Evolutionary conservation across 2,797 vertebrate species (phyloP).

Genomic region (Crypturellus tataupa): DNA sequence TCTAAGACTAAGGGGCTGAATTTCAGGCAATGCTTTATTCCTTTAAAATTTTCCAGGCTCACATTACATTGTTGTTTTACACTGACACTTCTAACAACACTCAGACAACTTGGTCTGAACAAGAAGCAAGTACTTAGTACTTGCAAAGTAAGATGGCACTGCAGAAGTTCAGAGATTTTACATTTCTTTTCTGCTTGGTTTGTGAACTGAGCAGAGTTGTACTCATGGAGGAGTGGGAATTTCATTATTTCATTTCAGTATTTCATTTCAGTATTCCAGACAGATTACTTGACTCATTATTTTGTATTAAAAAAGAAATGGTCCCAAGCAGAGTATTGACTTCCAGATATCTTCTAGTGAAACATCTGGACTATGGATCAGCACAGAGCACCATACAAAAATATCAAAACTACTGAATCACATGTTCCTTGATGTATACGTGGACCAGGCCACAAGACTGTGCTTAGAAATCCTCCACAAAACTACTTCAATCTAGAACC

Average conservation of each 20-base stretch:
- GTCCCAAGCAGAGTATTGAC: background rate
- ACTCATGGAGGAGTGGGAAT: background rate
- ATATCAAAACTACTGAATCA: background rate
- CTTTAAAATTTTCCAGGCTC: background rate
- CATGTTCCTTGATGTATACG: background rate
- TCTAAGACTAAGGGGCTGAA: background rate
- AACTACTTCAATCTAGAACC: background rate
- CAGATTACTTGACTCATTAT: background rate
- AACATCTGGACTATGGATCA: slow-evolving; percentile 14
- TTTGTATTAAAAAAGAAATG: background rate
- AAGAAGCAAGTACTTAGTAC: background rate
- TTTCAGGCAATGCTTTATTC: background rate
- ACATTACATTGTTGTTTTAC: background rate
- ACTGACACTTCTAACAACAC: background rate
- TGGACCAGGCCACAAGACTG: background rate
- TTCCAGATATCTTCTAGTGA: slow-evolving; percentile 14
- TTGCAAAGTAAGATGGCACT: background rate
- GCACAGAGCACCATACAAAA: background rate
- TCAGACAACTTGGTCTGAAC: background rate
- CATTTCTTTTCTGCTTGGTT: background rate
- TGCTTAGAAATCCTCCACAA: background rate
- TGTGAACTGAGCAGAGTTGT: background rate
- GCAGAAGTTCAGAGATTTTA: background rate
- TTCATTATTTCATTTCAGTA: background rate
- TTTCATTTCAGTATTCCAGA: slow-evolving; percentile 13